phyloP scores from a whole-genome alignment of 2,888 invertebrate species.

The Bibio marci region DNA sequence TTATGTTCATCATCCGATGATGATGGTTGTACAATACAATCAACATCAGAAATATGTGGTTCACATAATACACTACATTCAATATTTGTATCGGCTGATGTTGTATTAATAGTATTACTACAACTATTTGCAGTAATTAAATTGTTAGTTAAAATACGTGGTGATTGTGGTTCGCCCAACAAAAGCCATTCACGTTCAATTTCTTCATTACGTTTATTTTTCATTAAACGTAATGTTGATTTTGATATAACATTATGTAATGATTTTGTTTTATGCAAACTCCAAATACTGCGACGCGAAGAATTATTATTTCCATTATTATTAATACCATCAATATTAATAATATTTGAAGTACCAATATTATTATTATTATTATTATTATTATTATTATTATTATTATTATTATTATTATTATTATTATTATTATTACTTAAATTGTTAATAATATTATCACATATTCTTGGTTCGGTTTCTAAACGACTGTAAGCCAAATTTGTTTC shows the following conservation, averaged over 20 bases:
- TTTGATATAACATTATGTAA: conserved; percentile 13
- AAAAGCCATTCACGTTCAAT: conserved; percentile 28
- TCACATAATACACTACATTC: neutral
- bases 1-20: neutral
- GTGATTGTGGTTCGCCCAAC: conserved; percentile 28
- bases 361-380: no score
- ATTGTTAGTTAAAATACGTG: conserved; percentile 11
- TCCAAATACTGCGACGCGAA: conserved; percentile 4
- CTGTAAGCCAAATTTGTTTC: no score
- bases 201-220: conserved; percentile 20
- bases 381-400: conserved; percentile 9
- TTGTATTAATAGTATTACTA: conserved; percentile 5
- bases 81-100: neutral
- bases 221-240: conserved; percentile 15
- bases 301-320: neutral
- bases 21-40: conserved; percentile 5
- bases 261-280: conserved; percentile 6
- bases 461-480: conserved; percentile 9
- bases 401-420: conserved; percentile 20
- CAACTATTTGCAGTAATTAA: no score
- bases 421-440: conserved; percentile 19
- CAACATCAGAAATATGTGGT: conserved; percentile 8
- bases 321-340: neutral
- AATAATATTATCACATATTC: conserved; percentile 19
- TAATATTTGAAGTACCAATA: neutral